Conservation (phyloP, 53 echinoderm and acorn worm genomes). For the Mesocentrotus franciscanus region DNA sequence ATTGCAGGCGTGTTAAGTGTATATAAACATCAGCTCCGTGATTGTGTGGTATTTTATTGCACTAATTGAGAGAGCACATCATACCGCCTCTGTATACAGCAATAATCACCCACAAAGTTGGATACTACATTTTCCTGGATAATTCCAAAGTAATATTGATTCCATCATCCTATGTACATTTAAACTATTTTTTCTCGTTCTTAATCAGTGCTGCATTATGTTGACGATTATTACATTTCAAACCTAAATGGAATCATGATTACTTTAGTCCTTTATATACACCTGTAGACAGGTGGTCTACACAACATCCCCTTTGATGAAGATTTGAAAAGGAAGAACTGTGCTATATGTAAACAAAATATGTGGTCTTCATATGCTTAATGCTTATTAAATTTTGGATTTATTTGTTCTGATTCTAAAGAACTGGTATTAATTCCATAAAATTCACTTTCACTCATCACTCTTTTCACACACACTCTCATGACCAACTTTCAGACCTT, state of each 20-base stretch:
- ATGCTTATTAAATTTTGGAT: no score
- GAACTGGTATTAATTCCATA: no score
- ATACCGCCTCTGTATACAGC: neutral
- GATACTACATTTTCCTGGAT: neutral
- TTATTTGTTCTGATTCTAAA: no score
- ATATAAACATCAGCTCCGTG: neutral
- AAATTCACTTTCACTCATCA: no score
- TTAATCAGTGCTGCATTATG: neutral
- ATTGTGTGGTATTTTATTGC: neutral
- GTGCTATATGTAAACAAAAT: no score
- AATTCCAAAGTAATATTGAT: neutral
- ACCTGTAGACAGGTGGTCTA: no score
- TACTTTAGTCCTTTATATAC: no score
- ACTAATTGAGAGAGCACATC: conserved; percentile 18
- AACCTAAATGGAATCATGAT: neutral
- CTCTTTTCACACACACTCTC: no score
- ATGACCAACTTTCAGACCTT: no score
- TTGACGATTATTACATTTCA: neutral
- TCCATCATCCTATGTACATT: neutral
- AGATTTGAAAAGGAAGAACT: no score
- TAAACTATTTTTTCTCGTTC: neutral
- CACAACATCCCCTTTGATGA: no score
- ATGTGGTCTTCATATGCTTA: no score
- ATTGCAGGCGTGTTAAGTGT: neutral
- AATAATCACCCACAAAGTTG: neutral